A percentile compares a stretch with the other conserved stretches of the same genome.
phyloP scores from a whole-genome alignment of 1,140 invertebrate genomes.

The Leptinotarsa undecemlineata region DNA sequence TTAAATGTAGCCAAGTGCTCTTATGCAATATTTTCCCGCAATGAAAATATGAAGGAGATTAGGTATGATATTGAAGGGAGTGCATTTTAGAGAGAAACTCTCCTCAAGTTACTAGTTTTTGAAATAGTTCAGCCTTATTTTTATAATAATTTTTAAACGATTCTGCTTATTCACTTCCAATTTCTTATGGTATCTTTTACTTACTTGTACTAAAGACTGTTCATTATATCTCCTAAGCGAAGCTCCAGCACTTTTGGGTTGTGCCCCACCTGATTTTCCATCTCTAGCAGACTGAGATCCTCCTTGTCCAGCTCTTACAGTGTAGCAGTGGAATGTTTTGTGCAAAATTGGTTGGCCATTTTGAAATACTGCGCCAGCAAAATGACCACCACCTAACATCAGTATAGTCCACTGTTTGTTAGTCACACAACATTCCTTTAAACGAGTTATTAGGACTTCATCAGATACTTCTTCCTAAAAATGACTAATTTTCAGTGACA shows the following conservation, averaged over 20 bases:
- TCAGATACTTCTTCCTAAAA: slow-evolving; percentile 39
- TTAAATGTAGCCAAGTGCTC: too few species aligned
- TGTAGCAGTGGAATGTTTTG: slow-evolving; percentile 88
- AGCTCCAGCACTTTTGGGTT: slow-evolving; percentile 80
- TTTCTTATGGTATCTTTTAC: too few species aligned
- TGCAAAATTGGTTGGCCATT: slow-evolving; percentile 69
- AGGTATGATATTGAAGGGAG: too few species aligned
- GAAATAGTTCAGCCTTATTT: too few species aligned
- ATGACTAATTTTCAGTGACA: neutral
- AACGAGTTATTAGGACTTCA: slow-evolving; percentile 28
- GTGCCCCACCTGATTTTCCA: slow-evolving; percentile 64
- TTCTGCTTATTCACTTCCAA: too few species aligned
- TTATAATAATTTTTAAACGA: too few species aligned
- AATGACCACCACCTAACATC: slow-evolving; percentile 85
- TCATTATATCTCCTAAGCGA: slow-evolving; percentile 82
- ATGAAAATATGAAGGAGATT: too few species aligned
- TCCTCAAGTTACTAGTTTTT: too few species aligned
- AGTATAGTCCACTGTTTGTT: slow-evolving; percentile 68
- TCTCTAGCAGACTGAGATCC: slow-evolving; percentile 75
- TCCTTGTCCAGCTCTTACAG: slow-evolving; percentile 82
- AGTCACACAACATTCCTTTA: slow-evolving; percentile 32
- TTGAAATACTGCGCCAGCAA: slow-evolving; percentile 82
- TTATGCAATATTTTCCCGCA: too few species aligned
- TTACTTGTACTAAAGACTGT: slow-evolving; percentile 11
- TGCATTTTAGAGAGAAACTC: too few species aligned